Evolutionary conservation across 1,140 invertebrate species (phyloP).

Genomic region (Drosophila insularis): DNA sequence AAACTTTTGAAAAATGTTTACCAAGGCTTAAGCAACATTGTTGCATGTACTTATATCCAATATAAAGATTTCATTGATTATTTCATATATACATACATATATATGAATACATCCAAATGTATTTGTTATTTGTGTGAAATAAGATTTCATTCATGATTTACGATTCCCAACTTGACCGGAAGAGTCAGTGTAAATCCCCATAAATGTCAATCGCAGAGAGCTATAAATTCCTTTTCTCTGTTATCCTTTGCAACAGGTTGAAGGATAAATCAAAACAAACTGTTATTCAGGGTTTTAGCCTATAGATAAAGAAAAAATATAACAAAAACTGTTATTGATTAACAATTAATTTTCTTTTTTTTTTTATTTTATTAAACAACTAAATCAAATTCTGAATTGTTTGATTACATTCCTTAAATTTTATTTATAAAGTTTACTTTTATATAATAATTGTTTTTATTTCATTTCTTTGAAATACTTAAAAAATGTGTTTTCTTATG

Average conservation of each 20-base stretch:
- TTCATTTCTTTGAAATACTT: too few relatives aligned
- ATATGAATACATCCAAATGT: slow-evolving; percentile 9
- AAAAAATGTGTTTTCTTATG: too few relatives aligned
- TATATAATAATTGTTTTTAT: too few relatives aligned
- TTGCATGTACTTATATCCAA: slow-evolving; percentile 46
- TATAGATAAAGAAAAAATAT: background rate
- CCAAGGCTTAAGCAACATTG: slow-evolving; percentile 72
- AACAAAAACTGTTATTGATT: too few relatives aligned
- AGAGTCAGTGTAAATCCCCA: slow-evolving; percentile 50
- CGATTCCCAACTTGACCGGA: slow-evolving; percentile 42
- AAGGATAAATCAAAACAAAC: slow-evolving; percentile 7
- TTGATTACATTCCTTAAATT: too few relatives aligned
- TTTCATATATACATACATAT: slow-evolving; percentile 35
- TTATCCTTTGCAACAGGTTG: slow-evolving; percentile 48
- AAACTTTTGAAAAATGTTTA: slow-evolving; percentile 72
- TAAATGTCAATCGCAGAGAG: slow-evolving; percentile 37
- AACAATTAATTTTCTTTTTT: too few relatives aligned
- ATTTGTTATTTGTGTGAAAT: slow-evolving; percentile 23
- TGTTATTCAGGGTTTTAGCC: background rate
- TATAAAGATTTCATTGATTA: slow-evolving; percentile 34
- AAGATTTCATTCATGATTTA: slow-evolving; percentile 66
- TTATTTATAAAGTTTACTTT: too few relatives aligned
- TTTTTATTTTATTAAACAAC: too few relatives aligned
- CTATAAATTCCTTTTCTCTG: slow-evolving; percentile 36
- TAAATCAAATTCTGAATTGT: too few relatives aligned